Evolutionary conservation across 2,113 vertebrate species (phyloP), one percentile per base, ranked within the genome.

Genomic region (Passerina amoena): DNA sequence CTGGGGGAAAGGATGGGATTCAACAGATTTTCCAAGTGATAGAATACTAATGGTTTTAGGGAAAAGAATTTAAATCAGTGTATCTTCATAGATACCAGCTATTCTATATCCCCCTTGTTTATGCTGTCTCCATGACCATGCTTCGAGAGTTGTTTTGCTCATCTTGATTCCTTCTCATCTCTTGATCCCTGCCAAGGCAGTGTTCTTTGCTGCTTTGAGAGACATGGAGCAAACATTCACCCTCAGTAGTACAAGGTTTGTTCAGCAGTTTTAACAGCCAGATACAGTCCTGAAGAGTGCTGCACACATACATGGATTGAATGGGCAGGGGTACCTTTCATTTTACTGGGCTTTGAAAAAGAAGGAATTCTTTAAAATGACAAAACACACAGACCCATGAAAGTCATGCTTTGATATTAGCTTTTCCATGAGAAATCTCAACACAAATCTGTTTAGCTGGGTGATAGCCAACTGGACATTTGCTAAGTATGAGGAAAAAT

Each of bases 381-480:
- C 25, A 22, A 75, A 87, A 37, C 5, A 5, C 18, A 21, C 27
- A 56, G 53, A 75, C 40, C 10, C 10, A 5, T 69, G 17, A 5
- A 93, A 85, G 75, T 69, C 68, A 38, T 61, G 33, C 47, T 69
- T 95, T 61, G 33, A 5, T 77, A 57, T 1, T 77, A 66, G 48
- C 30, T 73, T 86, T 91, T 87, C 45, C 53, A 6, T 87, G 87
- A 87, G 81, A 87, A 87, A 68, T 69, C 87, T 91, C 82, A 35
- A 50, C 16, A 25, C 57, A 83, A 37, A 83, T 91, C 71, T 94
- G 94, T 91, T 95, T 73, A 40, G 79, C 68, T 96, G 93, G 87
- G 19, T 5, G 19, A n/a, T 33, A 90, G 89, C 93, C 95, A 96
- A 75, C 63, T 94, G 92, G 90, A 80, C 44, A 42, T 92, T 92